phyloP scores from a whole-genome alignment of 2,888 invertebrate genomes.

The Neuroscelio doddi region DNA sequence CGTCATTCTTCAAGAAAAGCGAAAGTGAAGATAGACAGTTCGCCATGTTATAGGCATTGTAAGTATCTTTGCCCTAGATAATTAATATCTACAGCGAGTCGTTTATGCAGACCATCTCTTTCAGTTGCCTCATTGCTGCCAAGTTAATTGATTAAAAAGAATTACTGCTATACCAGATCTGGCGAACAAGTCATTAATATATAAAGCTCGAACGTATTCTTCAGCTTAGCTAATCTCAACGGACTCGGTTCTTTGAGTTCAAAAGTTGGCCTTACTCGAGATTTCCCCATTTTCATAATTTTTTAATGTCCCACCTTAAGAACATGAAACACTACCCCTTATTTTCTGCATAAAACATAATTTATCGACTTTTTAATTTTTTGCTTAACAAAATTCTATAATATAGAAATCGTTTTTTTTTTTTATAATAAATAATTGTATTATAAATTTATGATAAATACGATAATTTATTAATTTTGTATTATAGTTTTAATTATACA shows the following conservation, averaged over 20 bases:
- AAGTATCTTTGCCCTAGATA: constrained; percentile 18
- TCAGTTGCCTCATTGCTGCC: constrained; percentile 3
- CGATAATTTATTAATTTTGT: too few relatives aligned
- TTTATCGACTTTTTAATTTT: too few relatives aligned
- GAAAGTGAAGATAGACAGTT: constrained; percentile 22
- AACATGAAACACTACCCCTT: too few relatives aligned
- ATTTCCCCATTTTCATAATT: too few relatives aligned
- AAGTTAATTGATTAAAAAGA: constrained; percentile 7
- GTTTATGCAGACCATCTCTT: constrained; percentile 1
- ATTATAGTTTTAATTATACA: too few relatives aligned
- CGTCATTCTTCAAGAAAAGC: constrained; percentile 29
- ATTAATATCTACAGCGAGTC: constrained; percentile 12
- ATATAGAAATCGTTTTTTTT: too few relatives aligned
- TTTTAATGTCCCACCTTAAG: too few relatives aligned
- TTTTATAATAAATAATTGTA: too few relatives aligned
- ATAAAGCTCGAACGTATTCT: neutral
- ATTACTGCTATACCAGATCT: neutral
- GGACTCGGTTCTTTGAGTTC: neutral
- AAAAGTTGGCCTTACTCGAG: neutral
- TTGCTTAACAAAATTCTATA: too few relatives aligned
- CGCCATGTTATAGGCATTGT: constrained; percentile 16
- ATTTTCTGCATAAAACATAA: too few relatives aligned
- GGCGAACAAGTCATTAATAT: neutral
- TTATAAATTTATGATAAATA: too few relatives aligned
- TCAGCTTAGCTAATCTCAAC: neutral